Evolutionary conservation across 2,888 invertebrate species (phyloP), one percentile per base, ranked within the genome.

Genomic region (Argyresthia goedartella): DNA sequence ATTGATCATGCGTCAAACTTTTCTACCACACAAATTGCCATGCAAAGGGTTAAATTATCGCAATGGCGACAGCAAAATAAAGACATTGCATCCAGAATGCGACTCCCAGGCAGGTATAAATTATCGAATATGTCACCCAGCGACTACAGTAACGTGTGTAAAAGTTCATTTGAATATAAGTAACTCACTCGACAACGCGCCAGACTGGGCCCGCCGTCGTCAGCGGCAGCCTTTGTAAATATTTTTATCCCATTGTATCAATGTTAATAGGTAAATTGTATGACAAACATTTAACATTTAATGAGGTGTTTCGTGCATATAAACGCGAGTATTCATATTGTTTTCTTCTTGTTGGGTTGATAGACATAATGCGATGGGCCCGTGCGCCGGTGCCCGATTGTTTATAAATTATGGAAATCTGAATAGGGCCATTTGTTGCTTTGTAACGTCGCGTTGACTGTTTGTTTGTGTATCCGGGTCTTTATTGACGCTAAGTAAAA

Each of bases 231-330:
- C 73, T 77, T 76, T 76, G 66, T 71, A 64, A 59, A 16, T 64
- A 63, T 72, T 60, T 74, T 73, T 72, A 69, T 63, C 60, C 73
- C 74, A 77, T 76, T 78, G 76, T 78, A 66, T 57, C 56, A 53
- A 55, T 55, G 54, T 54, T 58, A 59, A 63, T 60, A 60, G 49
- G 55, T 55, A 68, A 71, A 70, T 71, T 69, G 71, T 72, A 73
- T 66, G 67, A 72, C 68, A 50, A 44, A 44, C 50, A 44, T 44
- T 35, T 43, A 70, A 70, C 70, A 62, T 69, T 75, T 76, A 74
- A 78, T 75, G 73, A 77, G 75, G 71, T 76, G 72, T 73, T 69
- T 63, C 66, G 56, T 67, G 70, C 66, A 71, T 72, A 66, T 72
- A 71, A 71, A 71, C 34, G 67, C 63, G 63, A 64, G 65, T 39